Evolutionary conservation across 2,113 vertebrate genomes (phyloP).

Genomic region (Burhinus bistriatus): DNA sequence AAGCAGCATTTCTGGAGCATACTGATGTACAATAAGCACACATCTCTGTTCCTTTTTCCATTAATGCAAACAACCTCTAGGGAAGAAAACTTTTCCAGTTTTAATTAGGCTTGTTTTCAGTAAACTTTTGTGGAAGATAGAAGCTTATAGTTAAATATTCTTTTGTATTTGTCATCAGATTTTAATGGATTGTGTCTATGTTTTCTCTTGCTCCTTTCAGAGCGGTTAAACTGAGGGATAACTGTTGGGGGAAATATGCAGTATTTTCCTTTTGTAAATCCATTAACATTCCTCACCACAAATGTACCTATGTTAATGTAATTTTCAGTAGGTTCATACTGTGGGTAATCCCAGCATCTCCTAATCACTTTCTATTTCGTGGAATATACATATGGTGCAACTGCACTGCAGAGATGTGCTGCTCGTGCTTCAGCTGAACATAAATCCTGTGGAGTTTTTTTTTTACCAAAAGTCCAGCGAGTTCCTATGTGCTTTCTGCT

Average conservation of each 20-base stretch:
- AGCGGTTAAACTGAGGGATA: not conserved
- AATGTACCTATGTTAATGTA: not conserved
- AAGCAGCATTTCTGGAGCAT: not conserved
- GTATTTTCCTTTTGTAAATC: not conserved
- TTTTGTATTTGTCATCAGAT: not conserved
- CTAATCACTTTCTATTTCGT: not conserved
- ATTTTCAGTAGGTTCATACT: not conserved
- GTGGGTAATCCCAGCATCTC: not conserved
- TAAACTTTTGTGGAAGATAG: not conserved
- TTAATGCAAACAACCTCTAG: not conserved
- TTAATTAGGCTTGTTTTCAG: not conserved
- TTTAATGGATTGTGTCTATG: not conserved
- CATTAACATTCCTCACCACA: not conserved
- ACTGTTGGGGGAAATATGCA: not conserved
- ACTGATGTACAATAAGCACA: not conserved
- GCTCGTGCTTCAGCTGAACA: not conserved
- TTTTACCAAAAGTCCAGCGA: not conserved
- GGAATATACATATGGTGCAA: not conserved
- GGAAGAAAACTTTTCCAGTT: not conserved
- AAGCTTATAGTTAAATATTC: not conserved
- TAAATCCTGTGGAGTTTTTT: not conserved
- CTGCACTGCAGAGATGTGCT: not conserved
- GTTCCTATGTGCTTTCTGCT: not conserved
- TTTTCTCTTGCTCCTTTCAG: not conserved
- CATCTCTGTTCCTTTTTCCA: not conserved